These are phyloP conservation scores for Ditylenchus weischeri DNA, from an alignment of 2,888 invertebrate species.

Conservation along the genomic window DNA sequence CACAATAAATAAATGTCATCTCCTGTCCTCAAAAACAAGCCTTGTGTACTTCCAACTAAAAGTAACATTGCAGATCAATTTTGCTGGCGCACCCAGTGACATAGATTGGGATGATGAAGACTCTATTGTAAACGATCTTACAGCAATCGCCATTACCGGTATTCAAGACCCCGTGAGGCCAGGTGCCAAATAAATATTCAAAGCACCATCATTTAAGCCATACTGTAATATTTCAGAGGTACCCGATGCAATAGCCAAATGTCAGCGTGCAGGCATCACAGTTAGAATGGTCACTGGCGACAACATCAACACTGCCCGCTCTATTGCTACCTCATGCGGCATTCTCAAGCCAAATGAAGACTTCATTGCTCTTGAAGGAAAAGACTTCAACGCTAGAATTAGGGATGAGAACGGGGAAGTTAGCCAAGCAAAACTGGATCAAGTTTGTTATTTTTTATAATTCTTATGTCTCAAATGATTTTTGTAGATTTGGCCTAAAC, in stretches of 20 bases:
- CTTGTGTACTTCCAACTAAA: no score
- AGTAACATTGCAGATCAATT: constrained; percentile 21
- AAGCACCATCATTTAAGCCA: background rate
- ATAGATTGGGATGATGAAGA: constrained; percentile 63
- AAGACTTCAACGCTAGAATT: constrained; percentile 63
- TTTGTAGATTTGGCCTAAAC: constrained; percentile 80
- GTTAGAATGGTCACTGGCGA: constrained; percentile 65
- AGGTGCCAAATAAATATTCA: background rate
- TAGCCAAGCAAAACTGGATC: constrained; percentile 59
- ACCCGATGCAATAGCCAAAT: constrained; percentile 62
- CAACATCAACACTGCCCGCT: constrained; percentile 63
- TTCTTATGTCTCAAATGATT: no score
- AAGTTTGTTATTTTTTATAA: constrained; percentile 57
- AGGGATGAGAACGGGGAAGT: constrained; percentile 45
- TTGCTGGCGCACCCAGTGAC: constrained; percentile 24
- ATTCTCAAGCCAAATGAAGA: constrained; percentile 60
- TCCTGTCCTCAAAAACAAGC: no score
- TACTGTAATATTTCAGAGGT: constrained; percentile 56
- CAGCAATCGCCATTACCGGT: constrained; percentile 62
- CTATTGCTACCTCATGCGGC: constrained; percentile 63
- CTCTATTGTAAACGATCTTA: constrained; percentile 60
- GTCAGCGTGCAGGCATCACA: constrained; percentile 62
- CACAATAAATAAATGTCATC: no score
- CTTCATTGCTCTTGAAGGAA: constrained; percentile 62
- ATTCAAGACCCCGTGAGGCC: constrained; percentile 64